A percentile compares a stretch with the other conserved stretches of the same genome.
Evolutionary conservation across 1,140 invertebrate species (phyloP).

Genomic region (Zelostemma sp.): DNA sequence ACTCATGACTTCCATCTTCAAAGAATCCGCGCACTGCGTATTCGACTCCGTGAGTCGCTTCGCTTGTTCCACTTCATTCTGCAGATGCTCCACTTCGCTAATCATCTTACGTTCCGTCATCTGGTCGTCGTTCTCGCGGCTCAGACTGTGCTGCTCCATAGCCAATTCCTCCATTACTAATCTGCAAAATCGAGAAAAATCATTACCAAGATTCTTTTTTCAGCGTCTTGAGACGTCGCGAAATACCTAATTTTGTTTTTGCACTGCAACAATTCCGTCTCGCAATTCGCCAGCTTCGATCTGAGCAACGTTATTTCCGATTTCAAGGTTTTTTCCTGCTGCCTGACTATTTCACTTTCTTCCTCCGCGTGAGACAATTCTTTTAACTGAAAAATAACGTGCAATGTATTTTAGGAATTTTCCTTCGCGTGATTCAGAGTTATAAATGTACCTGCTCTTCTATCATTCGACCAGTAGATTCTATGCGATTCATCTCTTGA

Average conservation of each 20-base stretch:
- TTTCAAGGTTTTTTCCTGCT: conserved; percentile 88
- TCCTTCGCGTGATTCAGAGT: conserved; percentile 1
- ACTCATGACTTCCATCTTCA: conserved; percentile 83
- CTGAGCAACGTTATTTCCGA: conserved; percentile 86
- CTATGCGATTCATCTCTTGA: conserved; percentile 83
- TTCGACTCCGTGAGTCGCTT: conserved; percentile 84
- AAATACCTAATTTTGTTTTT: conserved; percentile 86
- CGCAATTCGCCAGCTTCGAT: conserved; percentile 88
- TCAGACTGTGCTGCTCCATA: conserved; percentile 71
- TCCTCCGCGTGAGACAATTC: conserved; percentile 85
- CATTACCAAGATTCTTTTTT: not conserved
- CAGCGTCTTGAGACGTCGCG: too few relatives aligned
- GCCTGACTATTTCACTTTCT: conserved; percentile 88
- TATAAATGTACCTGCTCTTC: conserved; percentile 78
- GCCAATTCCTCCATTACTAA: conserved; percentile 75
- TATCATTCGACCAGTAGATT: conserved; percentile 79
- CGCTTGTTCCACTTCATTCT: conserved; percentile 85
- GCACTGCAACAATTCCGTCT: conserved; percentile 88
- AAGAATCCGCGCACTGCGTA: conserved; percentile 82
- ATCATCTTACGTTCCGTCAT: conserved; percentile 82
- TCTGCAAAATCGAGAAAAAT: conserved; percentile 52
- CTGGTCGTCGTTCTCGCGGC: conserved; percentile 75
- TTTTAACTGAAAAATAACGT: conserved; percentile 73
- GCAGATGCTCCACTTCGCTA: conserved; percentile 83
- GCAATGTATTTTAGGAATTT: conserved; percentile 7